phyloP scores from a whole-genome alignment of 2,113 vertebrate genomes.

The Anolis sagrei region DNA sequence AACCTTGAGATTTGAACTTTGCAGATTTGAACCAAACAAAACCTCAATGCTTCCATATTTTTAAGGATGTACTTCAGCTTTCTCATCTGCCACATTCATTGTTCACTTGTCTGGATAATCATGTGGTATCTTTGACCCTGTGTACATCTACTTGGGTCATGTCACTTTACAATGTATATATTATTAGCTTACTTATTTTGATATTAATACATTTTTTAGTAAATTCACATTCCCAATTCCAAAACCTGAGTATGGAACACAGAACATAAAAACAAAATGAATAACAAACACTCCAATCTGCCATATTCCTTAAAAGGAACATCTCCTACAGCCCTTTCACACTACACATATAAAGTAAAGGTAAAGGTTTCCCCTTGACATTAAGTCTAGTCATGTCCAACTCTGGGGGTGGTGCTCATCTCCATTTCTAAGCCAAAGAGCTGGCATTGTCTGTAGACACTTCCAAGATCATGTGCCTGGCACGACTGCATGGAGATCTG shows the following conservation, averaged over 20 bases:
- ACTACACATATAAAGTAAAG: too few relatives aligned
- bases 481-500: too few relatives aligned
- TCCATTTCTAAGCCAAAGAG: too few relatives aligned
- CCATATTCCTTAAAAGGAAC: too few relatives aligned
- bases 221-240: background rate
- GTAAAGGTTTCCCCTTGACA: too few relatives aligned
- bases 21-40: constrained; percentile 22
- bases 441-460: too few relatives aligned
- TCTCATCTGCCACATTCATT: constrained; percentile 36
- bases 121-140: constrained; percentile 15
- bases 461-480: too few relatives aligned
- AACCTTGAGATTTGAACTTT: constrained; percentile 72
- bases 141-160: background rate
- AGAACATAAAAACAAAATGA: background rate
- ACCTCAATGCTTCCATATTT: constrained; percentile 27
- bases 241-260: background rate
- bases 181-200: constrained; percentile 2
- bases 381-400: too few relatives aligned
- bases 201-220: background rate
- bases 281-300: background rate
- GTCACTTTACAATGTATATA: background rate
- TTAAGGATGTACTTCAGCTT: background rate
- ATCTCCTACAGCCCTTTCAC: too few relatives aligned
- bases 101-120: constrained; percentile 34
- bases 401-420: too few relatives aligned